Base-by-base conservation (phyloP, 2,797 vertebrate genomes). In the Holocentrus rufus region DNA sequence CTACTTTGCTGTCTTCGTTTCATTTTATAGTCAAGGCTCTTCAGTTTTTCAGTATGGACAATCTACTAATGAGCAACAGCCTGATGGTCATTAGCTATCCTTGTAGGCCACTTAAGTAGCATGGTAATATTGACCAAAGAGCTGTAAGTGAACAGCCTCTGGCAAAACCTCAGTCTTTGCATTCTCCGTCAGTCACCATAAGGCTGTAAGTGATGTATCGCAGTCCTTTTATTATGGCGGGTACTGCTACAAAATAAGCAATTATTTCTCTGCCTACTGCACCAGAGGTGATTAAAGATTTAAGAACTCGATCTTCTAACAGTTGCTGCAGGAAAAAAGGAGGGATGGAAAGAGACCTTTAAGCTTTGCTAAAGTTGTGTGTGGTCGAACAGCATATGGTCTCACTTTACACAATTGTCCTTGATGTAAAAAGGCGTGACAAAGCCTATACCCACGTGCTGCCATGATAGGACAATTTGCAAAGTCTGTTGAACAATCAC, bases 251-350 rank as follows among this genome's bases (percentile, higher is more conserved):
- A 92, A 90, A 91, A 90, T 85, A 88, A 89, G 85, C 82, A 89
- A 92, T 93, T 91, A 93, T 92, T 92, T 87, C 76, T 71, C 72
- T 75, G 86, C 85, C 82, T 82, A 14, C 79, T 82, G 88, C 87
- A 87, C 78, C 90, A 76, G 83, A 91, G 90, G 88, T 89, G 88
- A 92, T 93, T 91, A 92, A 93, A 92, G 89, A 92, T 93, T 92
- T 87, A 90, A 88, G 85, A 85, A 81, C 81, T 79, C 69, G 59
- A 89, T 90, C 86, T 83, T 88, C 76, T 74, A 86, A 77, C 70
- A 64, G 83, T 80, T 84, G 76, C 88, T 85, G 74, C 69, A 74
- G 76, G 67, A 42, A 56, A 66, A 68, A 72, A 55, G 72, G 56
- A 81, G 52, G 76, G 81, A 89, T 70, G 59, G 73, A 82, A 63